Percentiles rank a stretch among this genome's conserved stretches.
phyloP scores from a whole-genome alignment of 2,888 invertebrate species.

The Metopia argyrocephala region DNA sequence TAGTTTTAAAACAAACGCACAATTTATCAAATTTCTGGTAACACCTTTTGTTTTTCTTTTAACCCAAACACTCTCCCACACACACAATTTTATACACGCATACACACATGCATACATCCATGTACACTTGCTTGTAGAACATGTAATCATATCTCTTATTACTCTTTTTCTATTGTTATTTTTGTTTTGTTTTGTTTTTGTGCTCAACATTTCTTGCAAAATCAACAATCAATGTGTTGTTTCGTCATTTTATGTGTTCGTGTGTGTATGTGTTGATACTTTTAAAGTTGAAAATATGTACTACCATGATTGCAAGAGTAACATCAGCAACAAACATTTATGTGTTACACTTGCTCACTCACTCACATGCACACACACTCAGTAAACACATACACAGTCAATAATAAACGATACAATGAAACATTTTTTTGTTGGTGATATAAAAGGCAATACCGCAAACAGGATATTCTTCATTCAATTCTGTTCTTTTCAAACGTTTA shows the following conservation, averaged over 20 bases:
- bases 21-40: conserved; percentile 38
- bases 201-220: conserved; percentile 49
- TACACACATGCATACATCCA: neutral
- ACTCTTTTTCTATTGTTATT: conserved; percentile 8
- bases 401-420: conserved; percentile 51
- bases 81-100: conserved; percentile 7
- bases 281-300: conserved; percentile 17
- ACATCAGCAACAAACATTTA: conserved; percentile 35
- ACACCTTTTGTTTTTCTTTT: conserved; percentile 39
- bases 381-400: conserved; percentile 25
- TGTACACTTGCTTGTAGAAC: neutral
- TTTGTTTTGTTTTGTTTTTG: conserved; percentile 23
- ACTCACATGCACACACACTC: neutral
- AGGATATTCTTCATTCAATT: conserved; percentile 63
- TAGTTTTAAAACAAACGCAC: conserved; percentile 27
- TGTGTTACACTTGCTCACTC: conserved; percentile 7
- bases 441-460: conserved; percentile 61
- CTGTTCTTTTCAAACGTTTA: conserved; percentile 59
- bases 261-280: conserved; percentile 2
- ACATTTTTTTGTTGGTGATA: conserved; percentile 51
- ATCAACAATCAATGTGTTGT: conserved; percentile 32
- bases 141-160: conserved; percentile 17
- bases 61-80: conserved; percentile 12
- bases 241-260: neutral
- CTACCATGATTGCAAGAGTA: conserved; percentile 44